These are phyloP conservation scores for Oryzias javanicus DNA, from an alignment of 2,113 vertebrate species.

Conservation along the genomic window DNA sequence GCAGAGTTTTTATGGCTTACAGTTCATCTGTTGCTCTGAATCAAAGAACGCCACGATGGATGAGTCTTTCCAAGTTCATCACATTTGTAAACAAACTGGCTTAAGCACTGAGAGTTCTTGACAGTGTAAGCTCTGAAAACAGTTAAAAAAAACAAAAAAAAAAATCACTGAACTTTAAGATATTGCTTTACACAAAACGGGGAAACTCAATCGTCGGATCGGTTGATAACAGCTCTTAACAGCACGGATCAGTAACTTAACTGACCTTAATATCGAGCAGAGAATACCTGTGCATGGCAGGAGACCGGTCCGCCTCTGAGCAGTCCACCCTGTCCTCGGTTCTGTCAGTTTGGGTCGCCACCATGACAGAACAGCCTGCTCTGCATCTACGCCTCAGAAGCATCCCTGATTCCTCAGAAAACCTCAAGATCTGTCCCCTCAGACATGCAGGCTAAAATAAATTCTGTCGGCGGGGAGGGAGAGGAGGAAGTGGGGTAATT, in stretches of 20 bases:
- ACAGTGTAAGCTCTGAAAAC: constrained; percentile 1
- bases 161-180: constrained; percentile 8
- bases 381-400: constrained; percentile 56
- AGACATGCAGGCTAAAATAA: constrained; percentile 18
- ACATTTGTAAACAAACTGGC: constrained; percentile 23
- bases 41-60: constrained; percentile 18
- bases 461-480: constrained; percentile 2
- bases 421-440: constrained; percentile 33
- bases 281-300: constrained; percentile 67
- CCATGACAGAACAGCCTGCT: constrained; percentile 68
- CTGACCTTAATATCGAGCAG: constrained; percentile 48
- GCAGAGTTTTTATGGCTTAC: constrained; percentile 55
- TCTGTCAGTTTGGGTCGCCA: constrained; percentile 72
- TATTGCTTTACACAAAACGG: constrained; percentile 42
- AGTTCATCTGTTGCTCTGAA: constrained; percentile 52
- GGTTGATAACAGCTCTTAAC: constrained; percentile 4
- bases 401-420: constrained; percentile 55
- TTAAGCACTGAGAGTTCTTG: constrained; percentile 12
- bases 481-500: constrained; percentile 3
- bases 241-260: constrained; percentile 26
- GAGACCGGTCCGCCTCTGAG: constrained; percentile 61
- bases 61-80: constrained; percentile 17
- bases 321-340: constrained; percentile 64
- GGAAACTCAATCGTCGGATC: constrained; percentile 2
- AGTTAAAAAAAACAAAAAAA: no score